phyloP scores from a whole-genome alignment of 2,113 vertebrate species.

The Pomatorhinus ruficollis region DNA sequence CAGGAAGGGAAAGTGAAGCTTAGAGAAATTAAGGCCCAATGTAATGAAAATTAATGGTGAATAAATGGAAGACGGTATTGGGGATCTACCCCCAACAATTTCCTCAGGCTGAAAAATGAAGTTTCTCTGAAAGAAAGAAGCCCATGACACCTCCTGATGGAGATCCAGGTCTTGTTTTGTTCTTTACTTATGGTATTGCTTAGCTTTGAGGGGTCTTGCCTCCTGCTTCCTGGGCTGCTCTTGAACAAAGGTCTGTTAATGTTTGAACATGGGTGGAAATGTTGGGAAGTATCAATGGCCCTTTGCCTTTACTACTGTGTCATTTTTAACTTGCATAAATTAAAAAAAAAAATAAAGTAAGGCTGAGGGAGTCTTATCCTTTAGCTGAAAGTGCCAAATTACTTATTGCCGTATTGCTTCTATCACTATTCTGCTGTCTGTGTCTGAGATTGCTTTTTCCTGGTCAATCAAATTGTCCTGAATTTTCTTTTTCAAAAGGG shows the following conservation, averaged over 20 bases:
- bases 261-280: background rate
- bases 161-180: background rate
- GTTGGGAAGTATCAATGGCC: background rate
- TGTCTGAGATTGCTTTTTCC: rapidly evolving
- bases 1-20: background rate
- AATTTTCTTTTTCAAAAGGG: background rate
- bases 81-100: background rate
- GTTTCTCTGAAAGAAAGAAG: background rate
- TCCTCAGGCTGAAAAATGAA: background rate
- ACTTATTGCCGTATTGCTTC: background rate
- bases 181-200: background rate
- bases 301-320: background rate
- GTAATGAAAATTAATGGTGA: background rate
- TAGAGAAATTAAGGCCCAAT: background rate
- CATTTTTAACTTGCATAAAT: background rate
- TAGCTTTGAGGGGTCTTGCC: background rate
- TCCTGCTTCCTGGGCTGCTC: background rate
- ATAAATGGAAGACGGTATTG: background rate
- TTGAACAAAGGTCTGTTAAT: background rate
- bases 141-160: background rate
- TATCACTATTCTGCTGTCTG: background rate
- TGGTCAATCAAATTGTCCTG: background rate
- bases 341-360: background rate
- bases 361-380: background rate
- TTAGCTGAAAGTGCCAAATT: background rate